Base-by-base conservation (phyloP, 2,797 vertebrate genomes). In the Psittacula derbiana region DNA sequence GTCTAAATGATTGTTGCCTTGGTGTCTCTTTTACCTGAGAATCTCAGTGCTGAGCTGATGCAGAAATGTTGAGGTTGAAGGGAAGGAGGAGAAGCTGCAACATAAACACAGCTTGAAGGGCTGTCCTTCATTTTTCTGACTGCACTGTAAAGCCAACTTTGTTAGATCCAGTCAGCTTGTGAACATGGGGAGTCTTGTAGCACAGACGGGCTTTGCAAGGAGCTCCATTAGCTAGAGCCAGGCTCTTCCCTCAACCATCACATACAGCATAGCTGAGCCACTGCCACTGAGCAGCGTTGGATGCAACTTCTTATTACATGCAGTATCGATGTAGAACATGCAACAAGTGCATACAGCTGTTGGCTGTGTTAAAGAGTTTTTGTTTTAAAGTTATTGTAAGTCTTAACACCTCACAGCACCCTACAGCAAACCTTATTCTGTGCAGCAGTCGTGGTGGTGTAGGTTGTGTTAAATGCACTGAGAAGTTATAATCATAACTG, bases 51-150 rank as follows among this genome's bases (percentile, higher is more conserved):
- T 90, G 67, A 89, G 67, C 57, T 71, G 61, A n/a, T 69, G 69
- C 64, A 65, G 78, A 73, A 58, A 61, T 85, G 53, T 86, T 55
- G 62, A 41, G 53, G 16, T 58, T 86, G 23, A 46, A 23, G 62
- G 28, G 44, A n/a, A 88, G 38, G 27, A 83, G 60, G 52, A 93
- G 80, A 69, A 90, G 49, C 52, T 74, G 25, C 43, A 57, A 33
- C n/a, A 30, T 28, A 71, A 95, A 58, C 30, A 49, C 16, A 46
- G 27, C 55, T 72, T 76, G 30, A 4, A 41, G 61, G 88, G 25
- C 65, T 80, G 57, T 57, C 78, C 67, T 88, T 86, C 55, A 16
- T 88, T 90, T 87, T 94, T 76, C 52, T 92, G 83, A 15, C 55
- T 38, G 67, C 60, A 36, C 17, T 8, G 24, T 62, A 41, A 84